These are phyloP conservation scores for Maniola jurtina DNA, from an alignment of 1,140 invertebrate genomes.

Conservation along the genomic window DNA sequence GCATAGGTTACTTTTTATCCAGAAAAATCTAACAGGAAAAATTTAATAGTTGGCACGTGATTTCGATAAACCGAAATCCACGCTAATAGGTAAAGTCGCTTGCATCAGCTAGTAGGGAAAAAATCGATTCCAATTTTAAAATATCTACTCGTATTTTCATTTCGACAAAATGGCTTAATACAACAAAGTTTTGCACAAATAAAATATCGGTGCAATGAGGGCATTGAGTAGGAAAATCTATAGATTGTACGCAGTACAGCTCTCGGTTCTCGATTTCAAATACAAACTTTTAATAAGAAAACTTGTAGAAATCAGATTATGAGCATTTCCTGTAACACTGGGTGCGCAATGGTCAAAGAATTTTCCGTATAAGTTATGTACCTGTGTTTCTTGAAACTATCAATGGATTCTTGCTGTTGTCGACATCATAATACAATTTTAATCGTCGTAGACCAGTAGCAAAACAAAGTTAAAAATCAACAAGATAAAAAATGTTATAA, in stretches of 20 bases:
- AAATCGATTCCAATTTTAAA: not conserved
- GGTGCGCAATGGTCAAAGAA: not conserved
- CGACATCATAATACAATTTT: no score
- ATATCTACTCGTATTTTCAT: constrained; percentile 10
- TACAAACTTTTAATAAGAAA: constrained; percentile 67
- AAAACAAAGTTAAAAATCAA: no score
- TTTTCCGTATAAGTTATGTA: not conserved
- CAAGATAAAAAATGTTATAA: no score
- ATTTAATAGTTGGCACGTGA: no score
- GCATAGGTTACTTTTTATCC: constrained; percentile 79
- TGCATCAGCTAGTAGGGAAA: not conserved
- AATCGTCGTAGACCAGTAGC: no score
- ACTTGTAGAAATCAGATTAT: constrained; percentile 55
- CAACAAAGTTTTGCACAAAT: constrained; percentile 39
- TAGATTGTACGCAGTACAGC: constrained; percentile 39
- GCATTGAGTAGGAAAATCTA: constrained; percentile 41
- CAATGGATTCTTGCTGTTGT: no score
- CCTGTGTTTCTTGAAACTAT: no score
- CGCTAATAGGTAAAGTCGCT: no score
- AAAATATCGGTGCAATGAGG: constrained; percentile 44
- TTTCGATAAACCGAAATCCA: not conserved
- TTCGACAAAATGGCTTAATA: constrained; percentile 17
- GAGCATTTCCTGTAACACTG: constrained; percentile 17
- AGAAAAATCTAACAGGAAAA: no score
- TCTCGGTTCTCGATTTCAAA: constrained; percentile 42